Percentiles rank a stretch among this genome's conserved stretches.
Evolutionary conservation across 2,113 vertebrate genomes (phyloP).

Genomic region (Tachysurus vachellii): DNA sequence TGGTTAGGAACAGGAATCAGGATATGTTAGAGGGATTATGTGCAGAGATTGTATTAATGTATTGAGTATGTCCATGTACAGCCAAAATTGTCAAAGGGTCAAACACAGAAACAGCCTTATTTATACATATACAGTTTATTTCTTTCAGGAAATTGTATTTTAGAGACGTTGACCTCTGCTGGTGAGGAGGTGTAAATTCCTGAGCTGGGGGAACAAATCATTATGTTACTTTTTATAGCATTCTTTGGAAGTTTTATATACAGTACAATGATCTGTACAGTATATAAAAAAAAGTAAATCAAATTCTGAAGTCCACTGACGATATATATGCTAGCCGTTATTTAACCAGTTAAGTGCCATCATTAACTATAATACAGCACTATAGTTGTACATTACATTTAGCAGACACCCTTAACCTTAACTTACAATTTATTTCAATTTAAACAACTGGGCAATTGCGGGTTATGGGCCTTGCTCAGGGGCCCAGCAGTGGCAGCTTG

Average conservation of each 20-base stretch:
- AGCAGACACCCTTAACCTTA: too few species aligned
- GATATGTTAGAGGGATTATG: background rate
- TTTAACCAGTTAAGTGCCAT: background rate
- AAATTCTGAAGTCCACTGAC: background rate
- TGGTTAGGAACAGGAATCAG: background rate
- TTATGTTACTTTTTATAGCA: background rate
- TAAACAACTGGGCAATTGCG: too few species aligned
- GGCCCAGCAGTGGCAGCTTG: too few species aligned
- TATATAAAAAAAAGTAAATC: background rate
- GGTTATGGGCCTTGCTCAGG: too few species aligned
- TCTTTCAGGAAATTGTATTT: background rate
- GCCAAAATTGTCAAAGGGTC: background rate
- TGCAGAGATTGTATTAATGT: background rate
- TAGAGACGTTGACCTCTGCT: background rate
- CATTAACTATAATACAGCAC: background rate
- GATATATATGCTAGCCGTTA: background rate
- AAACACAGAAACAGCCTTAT: background rate
- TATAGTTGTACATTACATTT: background rate
- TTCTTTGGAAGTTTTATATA: background rate
- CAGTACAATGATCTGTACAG: background rate
- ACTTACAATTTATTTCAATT: too few species aligned
- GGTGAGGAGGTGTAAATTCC: background rate
- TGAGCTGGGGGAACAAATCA: background rate
- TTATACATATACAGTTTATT: background rate
- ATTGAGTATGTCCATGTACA: background rate